phyloP scores from a whole-genome alignment of 2,113 vertebrate genomes.

The Solea solea region DNA sequence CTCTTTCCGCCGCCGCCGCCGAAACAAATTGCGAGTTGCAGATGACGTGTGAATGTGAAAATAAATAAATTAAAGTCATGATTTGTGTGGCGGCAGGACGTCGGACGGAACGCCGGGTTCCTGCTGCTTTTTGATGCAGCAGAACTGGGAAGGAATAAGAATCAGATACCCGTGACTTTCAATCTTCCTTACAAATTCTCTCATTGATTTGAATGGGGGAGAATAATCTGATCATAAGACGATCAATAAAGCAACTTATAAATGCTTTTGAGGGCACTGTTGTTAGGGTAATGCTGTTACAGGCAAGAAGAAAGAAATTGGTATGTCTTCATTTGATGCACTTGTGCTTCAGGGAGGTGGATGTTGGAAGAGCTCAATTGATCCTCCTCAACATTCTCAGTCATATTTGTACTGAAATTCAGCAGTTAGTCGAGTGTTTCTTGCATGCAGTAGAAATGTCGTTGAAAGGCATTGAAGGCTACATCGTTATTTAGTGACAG shows the following conservation, averaged over 20 bases:
- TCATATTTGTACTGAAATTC: neutral
- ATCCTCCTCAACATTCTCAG: neutral
- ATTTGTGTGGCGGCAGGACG: neutral
- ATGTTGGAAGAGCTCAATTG: neutral
- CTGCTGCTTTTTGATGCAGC: neutral
- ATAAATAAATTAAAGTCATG: conserved; percentile 1
- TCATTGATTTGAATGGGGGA: neutral
- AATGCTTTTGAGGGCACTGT: neutral
- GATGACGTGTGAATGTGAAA: conserved; percentile 12
- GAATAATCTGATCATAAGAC: neutral
- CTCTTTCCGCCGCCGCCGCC: neutral
- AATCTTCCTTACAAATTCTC: neutral
- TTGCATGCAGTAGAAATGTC: neutral
- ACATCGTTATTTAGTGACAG: neutral
- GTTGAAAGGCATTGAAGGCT: neutral
- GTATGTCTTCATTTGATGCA: neutral
- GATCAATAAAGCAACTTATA: neutral
- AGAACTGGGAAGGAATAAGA: neutral
- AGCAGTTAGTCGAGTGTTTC: neutral
- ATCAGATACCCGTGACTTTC: neutral
- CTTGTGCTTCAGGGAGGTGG: neutral
- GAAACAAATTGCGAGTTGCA: conserved; percentile 2
- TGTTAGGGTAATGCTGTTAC: neutral
- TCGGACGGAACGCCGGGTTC: neutral
- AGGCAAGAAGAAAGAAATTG: neutral